Conservation (phyloP, 30 jellyfish, hydroid and myxozoan species). For the Turritopsis rubra region DNA sequence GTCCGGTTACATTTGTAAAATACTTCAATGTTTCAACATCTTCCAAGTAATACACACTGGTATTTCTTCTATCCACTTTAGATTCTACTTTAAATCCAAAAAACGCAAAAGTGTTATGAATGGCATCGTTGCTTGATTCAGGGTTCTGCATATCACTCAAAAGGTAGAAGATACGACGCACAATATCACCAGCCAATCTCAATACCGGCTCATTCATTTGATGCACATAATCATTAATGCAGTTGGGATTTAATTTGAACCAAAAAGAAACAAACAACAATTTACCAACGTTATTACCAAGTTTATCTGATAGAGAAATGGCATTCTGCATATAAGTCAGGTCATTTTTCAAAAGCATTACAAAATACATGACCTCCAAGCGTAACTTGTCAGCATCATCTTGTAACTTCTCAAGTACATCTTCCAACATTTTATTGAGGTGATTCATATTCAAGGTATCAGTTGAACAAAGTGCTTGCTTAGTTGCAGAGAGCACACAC, state of each 20-base stretch:
- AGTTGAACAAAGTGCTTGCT: background rate
- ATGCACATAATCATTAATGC: background rate
- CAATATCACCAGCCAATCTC: background rate
- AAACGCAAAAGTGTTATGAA: background rate
- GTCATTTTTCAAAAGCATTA: conserved; percentile 9
- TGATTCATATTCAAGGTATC: background rate
- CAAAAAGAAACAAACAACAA: background rate
- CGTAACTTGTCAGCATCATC: background rate
- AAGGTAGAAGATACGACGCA: background rate
- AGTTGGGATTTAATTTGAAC: background rate
- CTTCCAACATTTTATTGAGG: background rate
- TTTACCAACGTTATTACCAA: background rate
- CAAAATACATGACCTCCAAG: background rate
- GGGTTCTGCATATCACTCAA: background rate
- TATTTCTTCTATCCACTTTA: background rate
- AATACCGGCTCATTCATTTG: background rate
- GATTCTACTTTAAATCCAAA: conserved; percentile 1
- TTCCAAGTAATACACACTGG: background rate
- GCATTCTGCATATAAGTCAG: background rate
- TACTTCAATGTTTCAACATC: background rate
- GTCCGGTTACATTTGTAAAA: background rate
- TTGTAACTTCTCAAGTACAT: conserved; percentile 1
- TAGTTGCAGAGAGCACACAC: background rate
- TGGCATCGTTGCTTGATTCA: background rate
- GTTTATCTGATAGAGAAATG: background rate